Conservation (phyloP, 2,797 vertebrate species). For the Sebastes itinus region DNA sequence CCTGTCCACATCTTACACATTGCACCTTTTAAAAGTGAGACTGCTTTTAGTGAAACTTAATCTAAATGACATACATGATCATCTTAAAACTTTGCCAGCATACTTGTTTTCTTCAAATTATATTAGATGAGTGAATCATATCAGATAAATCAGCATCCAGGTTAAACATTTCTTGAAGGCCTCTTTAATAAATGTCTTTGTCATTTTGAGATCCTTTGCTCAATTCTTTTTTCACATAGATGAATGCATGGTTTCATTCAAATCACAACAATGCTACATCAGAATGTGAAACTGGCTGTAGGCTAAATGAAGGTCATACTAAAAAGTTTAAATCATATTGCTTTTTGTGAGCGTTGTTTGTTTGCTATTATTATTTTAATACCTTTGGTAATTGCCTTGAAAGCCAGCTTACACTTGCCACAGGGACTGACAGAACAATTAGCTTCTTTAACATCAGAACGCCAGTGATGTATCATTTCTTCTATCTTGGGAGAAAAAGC, state of each 20-base stretch:
- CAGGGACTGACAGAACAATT: conserved; percentile 57
- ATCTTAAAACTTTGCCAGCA: background rate
- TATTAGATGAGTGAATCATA: background rate
- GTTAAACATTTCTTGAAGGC: too few species aligned
- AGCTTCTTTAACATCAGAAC: conserved; percentile 43
- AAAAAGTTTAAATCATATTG: background rate
- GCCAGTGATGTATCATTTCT: conserved; percentile 15
- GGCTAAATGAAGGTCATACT: background rate
- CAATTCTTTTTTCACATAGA: background rate
- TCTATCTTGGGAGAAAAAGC: conserved; percentile 34
- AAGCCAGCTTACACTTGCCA: conserved; percentile 10
- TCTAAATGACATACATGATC: background rate
- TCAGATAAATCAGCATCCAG: background rate
- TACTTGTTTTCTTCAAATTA: background rate
- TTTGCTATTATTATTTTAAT: conserved; percentile 3
- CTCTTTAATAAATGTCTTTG: background rate
- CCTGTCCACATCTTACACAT: background rate
- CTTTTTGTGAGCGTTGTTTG: background rate
- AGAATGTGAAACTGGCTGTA: conserved; percentile 12
- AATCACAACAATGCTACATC: background rate
- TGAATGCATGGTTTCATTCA: background rate
- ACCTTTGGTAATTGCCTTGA: conserved; percentile 27
- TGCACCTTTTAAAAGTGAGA: background rate
- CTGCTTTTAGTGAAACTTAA: background rate
- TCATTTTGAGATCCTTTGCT: background rate